phyloP scores from a whole-genome alignment of 2,888 invertebrate species.

The Brachypalpus laphriformis region DNA sequence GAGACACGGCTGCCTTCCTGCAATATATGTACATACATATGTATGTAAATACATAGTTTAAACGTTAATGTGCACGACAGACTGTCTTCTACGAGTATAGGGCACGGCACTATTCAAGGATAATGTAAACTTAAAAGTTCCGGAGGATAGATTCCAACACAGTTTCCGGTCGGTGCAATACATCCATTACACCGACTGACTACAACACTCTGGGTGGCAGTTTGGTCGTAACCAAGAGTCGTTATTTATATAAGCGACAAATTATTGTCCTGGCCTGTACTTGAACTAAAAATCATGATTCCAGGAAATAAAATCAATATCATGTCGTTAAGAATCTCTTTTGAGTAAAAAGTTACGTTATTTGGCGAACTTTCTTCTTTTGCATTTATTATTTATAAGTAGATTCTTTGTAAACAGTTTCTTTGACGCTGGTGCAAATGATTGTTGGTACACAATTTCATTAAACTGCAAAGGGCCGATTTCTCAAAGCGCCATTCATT shows the following conservation, averaged over 20 bases:
- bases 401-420: background rate
- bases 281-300: background rate
- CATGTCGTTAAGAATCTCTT: background rate
- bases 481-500: background rate
- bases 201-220: too few species aligned
- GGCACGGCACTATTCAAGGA: too few species aligned
- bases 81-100: too few species aligned
- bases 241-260: too few species aligned
- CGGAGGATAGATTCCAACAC: too few species aligned
- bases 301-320: background rate
- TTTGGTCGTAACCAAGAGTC: too few species aligned
- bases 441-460: background rate
- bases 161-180: too few species aligned
- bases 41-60: background rate
- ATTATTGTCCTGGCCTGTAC: too few species aligned
- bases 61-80: too few species aligned
- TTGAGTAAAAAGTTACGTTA: background rate
- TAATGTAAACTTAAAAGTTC: too few species aligned
- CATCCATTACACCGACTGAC: too few species aligned
- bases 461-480: background rate
- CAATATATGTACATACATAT: background rate
- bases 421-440: background rate
- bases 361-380: background rate
- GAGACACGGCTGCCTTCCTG: too few species aligned
- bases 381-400: background rate